Evolutionary conservation across 2,797 vertebrate species (phyloP).

Genomic region (Novumbra hubbsi): DNA sequence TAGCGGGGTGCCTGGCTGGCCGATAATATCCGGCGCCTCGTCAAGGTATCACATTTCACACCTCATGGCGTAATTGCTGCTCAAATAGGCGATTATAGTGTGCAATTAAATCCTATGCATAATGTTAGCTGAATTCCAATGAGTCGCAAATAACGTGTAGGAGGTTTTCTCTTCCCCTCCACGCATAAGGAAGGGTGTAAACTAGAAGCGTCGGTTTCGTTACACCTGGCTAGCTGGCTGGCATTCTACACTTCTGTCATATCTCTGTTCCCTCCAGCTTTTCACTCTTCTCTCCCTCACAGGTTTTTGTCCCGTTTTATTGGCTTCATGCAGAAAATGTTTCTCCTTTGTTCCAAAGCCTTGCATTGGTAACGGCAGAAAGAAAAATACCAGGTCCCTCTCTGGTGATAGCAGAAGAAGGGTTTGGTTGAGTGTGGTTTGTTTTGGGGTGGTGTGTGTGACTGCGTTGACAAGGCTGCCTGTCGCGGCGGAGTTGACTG

Average conservation of each 20-base stretch:
- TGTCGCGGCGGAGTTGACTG: constrained; percentile 56
- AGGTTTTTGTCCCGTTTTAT: constrained; percentile 68
- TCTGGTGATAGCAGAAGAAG: constrained; percentile 44
- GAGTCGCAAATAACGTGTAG: constrained; percentile 42
- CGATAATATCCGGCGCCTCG: neutral
- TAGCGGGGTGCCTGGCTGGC: neutral
- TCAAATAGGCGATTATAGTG: constrained; percentile 67
- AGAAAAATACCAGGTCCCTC: constrained; percentile 39
- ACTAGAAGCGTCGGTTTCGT: constrained; percentile 47
- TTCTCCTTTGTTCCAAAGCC: constrained; percentile 66
- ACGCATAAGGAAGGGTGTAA: constrained; percentile 47
- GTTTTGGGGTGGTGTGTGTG: constrained; percentile 38
- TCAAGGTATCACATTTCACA: constrained; percentile 68
- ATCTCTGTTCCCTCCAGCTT: constrained; percentile 34
- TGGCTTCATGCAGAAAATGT: constrained; percentile 57
- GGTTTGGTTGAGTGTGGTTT: constrained; percentile 4
- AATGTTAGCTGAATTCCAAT: constrained; percentile 64
- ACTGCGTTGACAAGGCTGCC: constrained; percentile 57
- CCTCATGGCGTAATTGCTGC: constrained; percentile 66
- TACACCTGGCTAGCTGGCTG: constrained; percentile 50
- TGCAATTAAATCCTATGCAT: constrained; percentile 68
- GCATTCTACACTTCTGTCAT: constrained; percentile 44
- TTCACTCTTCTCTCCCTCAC: constrained; percentile 32
- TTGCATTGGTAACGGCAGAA: constrained; percentile 60
- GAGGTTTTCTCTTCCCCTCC: neutral